Conservation (phyloP, 2,113 vertebrate species). For the Phylloscopus whistleri region DNA sequence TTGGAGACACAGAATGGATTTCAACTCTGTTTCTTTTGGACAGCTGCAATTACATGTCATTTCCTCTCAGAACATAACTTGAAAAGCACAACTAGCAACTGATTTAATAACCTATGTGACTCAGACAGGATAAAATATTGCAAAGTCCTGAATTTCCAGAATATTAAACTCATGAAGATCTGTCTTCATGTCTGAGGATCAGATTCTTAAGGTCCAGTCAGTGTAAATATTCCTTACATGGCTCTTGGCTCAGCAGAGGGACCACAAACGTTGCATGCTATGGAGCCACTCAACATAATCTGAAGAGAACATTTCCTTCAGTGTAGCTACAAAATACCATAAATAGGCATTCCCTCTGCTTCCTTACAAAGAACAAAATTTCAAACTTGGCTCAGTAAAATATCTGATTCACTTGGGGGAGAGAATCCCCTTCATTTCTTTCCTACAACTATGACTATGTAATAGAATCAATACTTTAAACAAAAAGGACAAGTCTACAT, state of each 20-base stretch:
- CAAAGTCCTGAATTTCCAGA: background rate
- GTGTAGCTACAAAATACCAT: slow-evolving; percentile 56
- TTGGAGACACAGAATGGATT: background rate
- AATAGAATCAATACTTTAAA: background rate
- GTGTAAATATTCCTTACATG: background rate
- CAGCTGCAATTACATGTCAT: background rate
- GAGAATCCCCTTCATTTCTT: background rate
- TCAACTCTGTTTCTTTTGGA: background rate
- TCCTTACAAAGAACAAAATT: slow-evolving; percentile 28
- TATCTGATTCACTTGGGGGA: background rate
- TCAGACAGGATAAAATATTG: background rate
- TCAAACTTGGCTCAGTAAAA: slow-evolving; percentile 10
- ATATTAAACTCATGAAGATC: background rate
- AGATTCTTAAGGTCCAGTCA: background rate
- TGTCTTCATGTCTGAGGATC: background rate
- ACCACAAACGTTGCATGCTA: slow-evolving; percentile 43
- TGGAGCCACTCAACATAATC: slow-evolving; percentile 40
- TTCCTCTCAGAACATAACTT: background rate
- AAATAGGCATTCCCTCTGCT: slow-evolving; percentile 52
- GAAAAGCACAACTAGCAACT: background rate
- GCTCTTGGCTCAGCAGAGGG: slow-evolving; percentile 13
- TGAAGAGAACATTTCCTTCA: slow-evolving; percentile 42
- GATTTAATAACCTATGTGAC: background rate
- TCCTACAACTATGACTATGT: background rate
- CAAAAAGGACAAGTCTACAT: background rate